Base-by-base conservation (phyloP, 2,888 invertebrate genomes). In the Brenthis hecate region DNA sequence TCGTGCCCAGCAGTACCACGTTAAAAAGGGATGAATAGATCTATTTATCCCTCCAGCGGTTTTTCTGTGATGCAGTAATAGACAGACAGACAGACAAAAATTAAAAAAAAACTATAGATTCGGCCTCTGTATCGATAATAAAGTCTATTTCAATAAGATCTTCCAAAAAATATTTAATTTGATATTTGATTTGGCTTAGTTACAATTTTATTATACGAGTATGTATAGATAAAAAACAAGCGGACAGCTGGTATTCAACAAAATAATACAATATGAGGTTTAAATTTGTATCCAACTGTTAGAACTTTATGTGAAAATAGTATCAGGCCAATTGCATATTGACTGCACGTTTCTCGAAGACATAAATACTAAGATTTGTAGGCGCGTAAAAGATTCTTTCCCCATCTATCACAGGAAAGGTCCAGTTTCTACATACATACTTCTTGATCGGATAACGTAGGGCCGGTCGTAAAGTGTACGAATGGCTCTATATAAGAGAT, bases 401-500 rank as follows among this genome's bases (percentile, higher is more conserved):
- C 23, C 56, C 70, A 65, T 65, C 28, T 61, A 70, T 70, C 63
- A 63, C 64, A 56, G 65, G 50, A 63, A 68, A 65, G 65, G 65
- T 62, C 68, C 62, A 65, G 68, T 68, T 61, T 66, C 61, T 69
- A 68, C 68, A 66, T 69, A 68, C 68, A 66, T 61, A 55, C 67
- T 67, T 65, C 65, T 68, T 73, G 70, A 71, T 63, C 70, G 77
- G 71, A 70, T 74, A 73, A 73, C 69, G 71, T 70, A 68, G 71
- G 72, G 72, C 71, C 56, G 73, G 73, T 84, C 83, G 84, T 85
- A 84, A 85, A 80, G 66, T 74, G 81, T 83, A 85, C 78, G 77
- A 77, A 85, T 78, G 79, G 72, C 78, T 79, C 83, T 80, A 85
- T 85, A 81, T 77, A 56, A 71, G 76, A 82, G 80, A 85, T 78